Evolutionary conservation across 2,113 vertebrate species (phyloP).

Genomic region (Callaeas wilsoni): DNA sequence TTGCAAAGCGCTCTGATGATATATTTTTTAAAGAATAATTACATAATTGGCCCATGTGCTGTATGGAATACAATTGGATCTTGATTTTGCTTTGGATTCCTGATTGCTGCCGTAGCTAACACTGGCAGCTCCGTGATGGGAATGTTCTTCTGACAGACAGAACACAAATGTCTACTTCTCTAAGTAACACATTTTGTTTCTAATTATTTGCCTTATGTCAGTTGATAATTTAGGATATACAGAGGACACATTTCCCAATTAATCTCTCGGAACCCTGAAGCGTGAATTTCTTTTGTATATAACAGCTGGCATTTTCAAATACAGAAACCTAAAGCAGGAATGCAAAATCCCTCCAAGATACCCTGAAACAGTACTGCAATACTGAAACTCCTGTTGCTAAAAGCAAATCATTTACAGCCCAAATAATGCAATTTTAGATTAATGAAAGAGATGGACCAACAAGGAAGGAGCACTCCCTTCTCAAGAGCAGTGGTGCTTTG

Average conservation of each 20-base stretch:
- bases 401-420: neutral
- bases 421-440: neutral
- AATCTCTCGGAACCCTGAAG: neutral
- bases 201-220: constrained; percentile 44
- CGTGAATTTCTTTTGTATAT: neutral
- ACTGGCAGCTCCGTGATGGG: neutral
- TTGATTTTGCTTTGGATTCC: neutral
- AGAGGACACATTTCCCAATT: constrained; percentile 18
- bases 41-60: constrained; percentile 8
- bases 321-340: neutral
- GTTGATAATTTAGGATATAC: neutral
- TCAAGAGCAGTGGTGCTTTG: neutral
- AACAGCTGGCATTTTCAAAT: constrained; percentile 1
- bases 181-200: neutral
- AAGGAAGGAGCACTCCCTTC: neutral
- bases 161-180: neutral
- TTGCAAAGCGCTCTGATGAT: neutral
- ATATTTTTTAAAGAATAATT: neutral
- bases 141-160: neutral
- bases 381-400: neutral
- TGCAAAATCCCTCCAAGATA: neutral
- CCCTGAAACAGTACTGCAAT: neutral
- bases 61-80: neutral
- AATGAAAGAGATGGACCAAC: neutral
- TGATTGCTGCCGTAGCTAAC: neutral